Evolutionary conservation across 1,140 invertebrate species (phyloP), one percentile per base, ranked within the genome.

Genomic region (Pogonognathellus flavescens): DNA sequence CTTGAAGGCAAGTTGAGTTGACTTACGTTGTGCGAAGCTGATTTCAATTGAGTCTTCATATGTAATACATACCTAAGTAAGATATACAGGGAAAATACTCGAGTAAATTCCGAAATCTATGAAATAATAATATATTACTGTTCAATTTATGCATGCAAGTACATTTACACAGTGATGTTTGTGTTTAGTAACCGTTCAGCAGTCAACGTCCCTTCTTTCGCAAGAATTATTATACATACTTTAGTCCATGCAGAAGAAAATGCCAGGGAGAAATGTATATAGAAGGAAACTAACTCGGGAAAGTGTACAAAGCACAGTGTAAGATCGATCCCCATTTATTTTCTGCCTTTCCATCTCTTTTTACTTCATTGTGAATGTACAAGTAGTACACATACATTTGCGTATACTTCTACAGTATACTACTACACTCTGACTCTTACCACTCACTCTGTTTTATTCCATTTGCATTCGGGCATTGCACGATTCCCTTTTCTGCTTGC

Each of bases 41-140:
- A 66, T 13, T 66, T 66, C 62, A 14, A 66, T 66, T 25, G 22
- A 25, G 22, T 66, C n/a, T 18, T 20, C 9, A 18, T 11, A 14
- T 25, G 20, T 31, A 66, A 66, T 16, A 6, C 11, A 66, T 66
- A 20, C 5, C 7, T 41, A 41, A 41, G 31, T 41, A 41, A 41
- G 31, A 41, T 41, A 41, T 41, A 41, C 2, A 41, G 31, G 2
- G 31, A 41, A 41, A 41, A 41, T 3, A 41, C n/a, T n/a, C 31
- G 31, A 41, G 31, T 41, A 41, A 41, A 41, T 41, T 41, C 31
- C 31, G 31, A 41, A 41, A 41, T 41, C 62, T 25, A 66, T 66
- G 62, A 20, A 66, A 66, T 66, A 66, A 66, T 66, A 66, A 66
- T 66, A 25, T 66, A 62, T 25, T 66, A 66, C 62, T 66, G 18